Evolutionary conservation across 2,113 vertebrate species (phyloP), one percentile per base, ranked within the genome.

Genomic region (Eulacestoma nigropectus): DNA sequence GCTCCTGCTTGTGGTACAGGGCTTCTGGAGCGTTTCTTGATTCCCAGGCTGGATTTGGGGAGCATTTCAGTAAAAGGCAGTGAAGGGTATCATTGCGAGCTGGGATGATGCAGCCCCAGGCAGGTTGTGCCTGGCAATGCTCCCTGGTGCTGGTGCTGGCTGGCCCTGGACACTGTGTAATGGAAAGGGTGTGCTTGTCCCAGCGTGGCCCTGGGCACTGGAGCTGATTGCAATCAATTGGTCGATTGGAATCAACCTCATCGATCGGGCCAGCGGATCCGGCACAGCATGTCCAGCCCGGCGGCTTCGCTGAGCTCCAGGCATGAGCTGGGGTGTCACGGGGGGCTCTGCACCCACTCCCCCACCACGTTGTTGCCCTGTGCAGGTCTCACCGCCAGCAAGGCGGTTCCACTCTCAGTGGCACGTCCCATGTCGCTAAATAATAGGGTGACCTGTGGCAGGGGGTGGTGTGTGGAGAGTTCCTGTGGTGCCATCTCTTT

Each of bases 131-230:
- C 77, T 87, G 84, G 77, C 91, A 82, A 5, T 9, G 84, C 69
- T 95, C 72, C 75, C 77, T 8, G 9, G 29, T 1, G 1, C 68
- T 49, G 50, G 33, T 4, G 7, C 57, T 37, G 84, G 46, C 86
- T 90, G 76, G 57, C 27, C 59, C 59, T 41, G 86, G 92, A 46
- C 90, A 37, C 25, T 1, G 3, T 87, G 96, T 93, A 76, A 95
- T 95, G 96, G 96, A 95, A 97, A 96, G 95, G 93, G 67, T 65
- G 81, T 50, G 67, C 63, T 90, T 47, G 83, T 95, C 90, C 87
- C 92, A 80, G 65, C 7, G 2, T 79, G 84, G 50, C 95, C 94
- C 77, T n/a, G 0, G 95, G 95, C 76, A 0, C 70, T 53, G 2
- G 72, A 74, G 69, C 92, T 84, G 91, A 95, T 96, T 96, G 93